These are phyloP conservation scores for Pseudopodoces humilis DNA, from an alignment of 2,113 vertebrate species.

Conservation along the genomic window DNA sequence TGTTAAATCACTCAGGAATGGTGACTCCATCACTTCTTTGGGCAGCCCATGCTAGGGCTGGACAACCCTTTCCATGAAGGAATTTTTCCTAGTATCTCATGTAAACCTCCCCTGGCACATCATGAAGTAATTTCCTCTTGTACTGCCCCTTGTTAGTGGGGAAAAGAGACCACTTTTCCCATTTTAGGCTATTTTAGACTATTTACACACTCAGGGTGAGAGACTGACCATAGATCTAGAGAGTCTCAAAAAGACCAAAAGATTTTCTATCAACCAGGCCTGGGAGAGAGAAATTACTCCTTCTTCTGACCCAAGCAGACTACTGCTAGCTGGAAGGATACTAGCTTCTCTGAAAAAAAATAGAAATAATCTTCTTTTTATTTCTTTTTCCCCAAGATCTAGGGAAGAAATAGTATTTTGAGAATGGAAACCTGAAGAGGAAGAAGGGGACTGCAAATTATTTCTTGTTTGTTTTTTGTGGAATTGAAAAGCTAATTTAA, in stretches of 20 bases:
- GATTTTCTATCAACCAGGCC: not conserved
- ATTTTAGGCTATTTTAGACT: too few species aligned
- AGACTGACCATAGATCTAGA: not conserved
- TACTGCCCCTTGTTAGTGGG: not conserved
- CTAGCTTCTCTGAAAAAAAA: not conserved
- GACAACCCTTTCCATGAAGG: not conserved
- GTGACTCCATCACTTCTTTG: too few species aligned
- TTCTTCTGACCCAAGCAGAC: not conserved
- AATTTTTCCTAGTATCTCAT: not conserved
- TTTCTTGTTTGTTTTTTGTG: not conserved
- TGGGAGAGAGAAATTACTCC: not conserved
- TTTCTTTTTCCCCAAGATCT: not conserved
- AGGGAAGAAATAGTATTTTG: not conserved
- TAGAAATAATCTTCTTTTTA: fast-evolving
- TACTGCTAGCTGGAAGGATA: not conserved
- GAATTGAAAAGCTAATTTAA: not conserved
- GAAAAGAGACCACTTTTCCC: not conserved
- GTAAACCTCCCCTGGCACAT: not conserved
- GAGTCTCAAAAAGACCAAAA: not conserved
- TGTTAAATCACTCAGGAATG: not conserved
- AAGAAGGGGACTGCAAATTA: not conserved
- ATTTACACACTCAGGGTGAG: not conserved
- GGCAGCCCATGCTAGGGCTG: not conserved
- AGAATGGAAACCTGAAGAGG: not conserved
- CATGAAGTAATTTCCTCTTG: not conserved